Evolutionary conservation across 1,140 invertebrate species (phyloP).

Genomic region (Drosophila paulistorum): DNA sequence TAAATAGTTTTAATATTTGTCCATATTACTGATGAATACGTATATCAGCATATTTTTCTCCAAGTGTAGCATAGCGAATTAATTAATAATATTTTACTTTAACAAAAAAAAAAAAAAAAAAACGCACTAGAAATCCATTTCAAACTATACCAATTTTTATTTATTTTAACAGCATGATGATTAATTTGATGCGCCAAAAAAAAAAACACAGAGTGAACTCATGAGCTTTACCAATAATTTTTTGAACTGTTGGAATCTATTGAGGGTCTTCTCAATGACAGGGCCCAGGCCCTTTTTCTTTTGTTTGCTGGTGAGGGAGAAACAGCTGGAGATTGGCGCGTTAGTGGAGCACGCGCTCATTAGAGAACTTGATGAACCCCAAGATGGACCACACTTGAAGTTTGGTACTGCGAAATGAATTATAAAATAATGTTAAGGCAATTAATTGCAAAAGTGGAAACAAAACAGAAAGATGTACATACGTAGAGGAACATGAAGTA

Average conservation of each 20-base stretch:
- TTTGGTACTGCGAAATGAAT: slow-evolving; percentile 46
- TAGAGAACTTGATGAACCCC: slow-evolving; percentile 45
- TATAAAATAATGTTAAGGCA: slow-evolving; percentile 75
- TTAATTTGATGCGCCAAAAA: slow-evolving; percentile 70
- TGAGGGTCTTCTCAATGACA: slow-evolving; percentile 53
- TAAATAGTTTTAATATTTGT: too few species aligned
- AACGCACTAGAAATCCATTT: slow-evolving; percentile 58
- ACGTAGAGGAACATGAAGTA: not conserved
- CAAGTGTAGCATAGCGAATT: slow-evolving; percentile 57
- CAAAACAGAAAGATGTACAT: not conserved
- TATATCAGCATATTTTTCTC: slow-evolving; percentile 15
- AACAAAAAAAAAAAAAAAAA: slow-evolving; percentile 25
- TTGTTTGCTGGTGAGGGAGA: slow-evolving; percentile 8
- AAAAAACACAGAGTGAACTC: slow-evolving; percentile 22
- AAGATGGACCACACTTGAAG: slow-evolving; percentile 52
- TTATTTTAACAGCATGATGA: slow-evolving; percentile 77
- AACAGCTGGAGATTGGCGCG: slow-evolving; percentile 71
- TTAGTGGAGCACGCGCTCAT: slow-evolving; percentile 71
- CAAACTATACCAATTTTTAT: slow-evolving; percentile 73
- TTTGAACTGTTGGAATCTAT: slow-evolving; percentile 4
- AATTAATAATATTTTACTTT: slow-evolving; percentile 68
- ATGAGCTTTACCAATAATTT: slow-evolving; percentile 6
- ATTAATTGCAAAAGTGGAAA: slow-evolving; percentile 73
- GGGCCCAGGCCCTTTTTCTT: slow-evolving; percentile 71
- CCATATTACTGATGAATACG: too few species aligned